Base-by-base conservation (phyloP, 2,113 vertebrate genomes). In the Tragelaphus imberbis region DNA sequence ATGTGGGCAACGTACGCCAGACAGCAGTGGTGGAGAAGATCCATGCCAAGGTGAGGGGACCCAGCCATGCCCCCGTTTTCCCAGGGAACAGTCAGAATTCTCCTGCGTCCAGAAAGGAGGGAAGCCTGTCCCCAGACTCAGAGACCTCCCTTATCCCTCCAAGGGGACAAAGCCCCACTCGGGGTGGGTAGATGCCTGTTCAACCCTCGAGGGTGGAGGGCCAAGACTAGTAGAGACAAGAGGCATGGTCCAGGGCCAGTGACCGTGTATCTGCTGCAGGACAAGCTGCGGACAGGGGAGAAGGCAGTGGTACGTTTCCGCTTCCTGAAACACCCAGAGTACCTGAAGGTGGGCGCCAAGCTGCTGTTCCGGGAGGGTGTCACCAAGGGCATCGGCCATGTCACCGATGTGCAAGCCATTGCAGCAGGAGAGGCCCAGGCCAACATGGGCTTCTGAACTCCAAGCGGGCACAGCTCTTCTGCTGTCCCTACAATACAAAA, bases 321-420 rank as follows among this genome's bases (percentile, higher is more conserved):
- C 97, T 99, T 99, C 99, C 99, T 99, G 98, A 99, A 99, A 96
- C 99, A 99, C 96, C 99, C 99, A 1, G 99, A 99, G 96, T 99
- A 99, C 98, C 99, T 99, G 98, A 99, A 99, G 98, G 99, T 99
- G 0, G 99, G 99, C 30, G 99, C 99, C 90, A 99, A 99, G 98
- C 98, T 99, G 97, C 99, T 99, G 89, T 99, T 99, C 98, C 99
- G 99, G 97, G 99, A 99, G 98, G 99, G 99, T 40, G 99, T 99
- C 61, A 99, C 99, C 97, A 99, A 99, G 99, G 99, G 99, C 88
- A 99, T 99, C 71, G 99, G 99, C 85, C 99, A 99, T 21, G 99
- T 99, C 98, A 99, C 99, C 61, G 99, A 99, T 97, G 98, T 99
- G 94, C 99, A 99, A 98, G 99, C 99, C 84, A 99, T 99, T 79